Percentiles rank a stretch among this genome's conserved stretches.
Conservation (phyloP, 2,888 invertebrate species). For the Seira musarum region DNA sequence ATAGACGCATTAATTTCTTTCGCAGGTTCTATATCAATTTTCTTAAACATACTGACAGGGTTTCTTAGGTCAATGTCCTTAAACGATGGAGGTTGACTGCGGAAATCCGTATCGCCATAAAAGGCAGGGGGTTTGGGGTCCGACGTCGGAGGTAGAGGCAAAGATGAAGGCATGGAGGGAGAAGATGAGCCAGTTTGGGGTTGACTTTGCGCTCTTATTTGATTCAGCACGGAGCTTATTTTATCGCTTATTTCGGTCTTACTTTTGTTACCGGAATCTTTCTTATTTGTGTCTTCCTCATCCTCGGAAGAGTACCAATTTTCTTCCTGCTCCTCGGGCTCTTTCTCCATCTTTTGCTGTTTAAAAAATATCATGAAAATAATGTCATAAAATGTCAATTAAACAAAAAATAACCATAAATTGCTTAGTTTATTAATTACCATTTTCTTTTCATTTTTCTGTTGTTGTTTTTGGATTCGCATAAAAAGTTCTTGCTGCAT, state of each 20-base stretch:
- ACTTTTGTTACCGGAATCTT: constrained; percentile 23
- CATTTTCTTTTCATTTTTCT: constrained; percentile 73
- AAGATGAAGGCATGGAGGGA: constrained; percentile 5
- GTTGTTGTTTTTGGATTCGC: constrained; percentile 80
- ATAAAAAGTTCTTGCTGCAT: constrained; percentile 79
- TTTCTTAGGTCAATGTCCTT: constrained; percentile 82
- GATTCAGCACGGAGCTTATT: constrained; percentile 65
- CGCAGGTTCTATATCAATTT: constrained; percentile 85
- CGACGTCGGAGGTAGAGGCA: constrained; percentile 4
- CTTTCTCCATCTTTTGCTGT: constrained; percentile 64
- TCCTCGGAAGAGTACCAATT: constrained; percentile 61
- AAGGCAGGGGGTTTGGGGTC: constrained; percentile 31
- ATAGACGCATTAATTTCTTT: constrained; percentile 90
- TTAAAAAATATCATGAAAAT: too few species aligned
- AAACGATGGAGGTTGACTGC: constrained; percentile 73
- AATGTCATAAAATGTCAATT: background rate
- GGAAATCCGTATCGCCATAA: constrained; percentile 79
- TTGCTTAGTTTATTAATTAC: constrained; percentile 26
- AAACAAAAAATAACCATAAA: constrained; percentile 18
- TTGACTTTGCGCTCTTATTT: constrained; percentile 59
- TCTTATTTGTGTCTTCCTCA: constrained; percentile 48
- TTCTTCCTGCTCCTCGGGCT: constrained; percentile 73
- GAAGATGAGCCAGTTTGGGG: constrained; percentile 39
- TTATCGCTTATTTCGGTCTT: constrained; percentile 59
- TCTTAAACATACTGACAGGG: constrained; percentile 79